phyloP scores from a whole-genome alignment of 2,797 vertebrate genomes.

The Botia kubotai region DNA sequence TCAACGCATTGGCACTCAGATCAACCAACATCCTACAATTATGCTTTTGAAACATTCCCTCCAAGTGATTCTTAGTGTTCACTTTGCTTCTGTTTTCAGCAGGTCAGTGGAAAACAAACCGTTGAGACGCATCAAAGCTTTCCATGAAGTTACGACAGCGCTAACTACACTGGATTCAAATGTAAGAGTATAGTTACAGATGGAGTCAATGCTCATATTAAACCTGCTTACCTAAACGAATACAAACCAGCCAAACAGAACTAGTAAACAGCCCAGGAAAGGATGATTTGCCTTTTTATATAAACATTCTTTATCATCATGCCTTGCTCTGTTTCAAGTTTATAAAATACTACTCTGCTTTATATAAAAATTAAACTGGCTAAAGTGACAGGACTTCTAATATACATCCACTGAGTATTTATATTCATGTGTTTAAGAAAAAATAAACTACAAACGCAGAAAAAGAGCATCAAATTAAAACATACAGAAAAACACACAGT shows the following conservation, averaged over 20 bases:
- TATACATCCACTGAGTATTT: slow-evolving; percentile 51
- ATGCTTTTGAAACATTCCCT: neutral
- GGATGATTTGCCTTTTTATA: slow-evolving; percentile 36
- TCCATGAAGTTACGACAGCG: neutral
- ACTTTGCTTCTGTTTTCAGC: neutral
- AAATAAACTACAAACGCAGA: slow-evolving; percentile 3
- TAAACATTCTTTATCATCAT: slow-evolving; percentile 43
- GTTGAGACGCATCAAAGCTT: slow-evolving; percentile 7
- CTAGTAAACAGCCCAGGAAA: slow-evolving; percentile 30
- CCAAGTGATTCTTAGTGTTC: neutral
- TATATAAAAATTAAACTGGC: slow-evolving; percentile 40
- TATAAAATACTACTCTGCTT: slow-evolving; percentile 48
- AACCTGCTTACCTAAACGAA: slow-evolving; percentile 25
- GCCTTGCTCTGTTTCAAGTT: slow-evolving; percentile 18
- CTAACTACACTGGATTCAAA: neutral
- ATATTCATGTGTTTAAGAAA: slow-evolving; percentile 30
- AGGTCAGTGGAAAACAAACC: slow-evolving; percentile 22
- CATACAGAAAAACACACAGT: slow-evolving; percentile 23
- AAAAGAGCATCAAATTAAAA: slow-evolving; percentile 22
- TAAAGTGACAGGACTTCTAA: slow-evolving; percentile 47
- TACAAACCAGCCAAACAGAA: slow-evolving; percentile 22
- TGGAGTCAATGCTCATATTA: neutral
- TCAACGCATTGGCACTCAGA: neutral
- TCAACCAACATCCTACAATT: neutral
- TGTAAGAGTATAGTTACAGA: neutral